phyloP scores from a whole-genome alignment of 1,140 invertebrate genomes.

The Musca vetustissima region DNA sequence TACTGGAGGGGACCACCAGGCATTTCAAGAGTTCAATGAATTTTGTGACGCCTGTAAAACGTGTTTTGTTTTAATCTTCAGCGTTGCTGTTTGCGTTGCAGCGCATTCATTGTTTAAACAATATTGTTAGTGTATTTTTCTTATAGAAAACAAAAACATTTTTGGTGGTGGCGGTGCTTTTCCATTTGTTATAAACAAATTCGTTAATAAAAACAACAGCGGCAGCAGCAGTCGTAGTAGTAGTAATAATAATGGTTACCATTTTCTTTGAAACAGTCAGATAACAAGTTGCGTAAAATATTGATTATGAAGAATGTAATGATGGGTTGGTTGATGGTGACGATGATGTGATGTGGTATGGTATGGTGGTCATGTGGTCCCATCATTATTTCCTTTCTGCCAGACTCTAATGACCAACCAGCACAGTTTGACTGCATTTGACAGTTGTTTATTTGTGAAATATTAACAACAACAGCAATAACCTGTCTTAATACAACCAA shows the following conservation, averaged over 20 bases:
- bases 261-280: neutral
- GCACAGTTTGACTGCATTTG: no score
- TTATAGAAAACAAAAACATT: neutral
- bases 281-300: conserved; percentile 17
- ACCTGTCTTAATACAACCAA: no score
- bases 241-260: neutral
- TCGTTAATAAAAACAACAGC: neutral
- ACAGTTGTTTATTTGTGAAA: no score
- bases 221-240: no score
- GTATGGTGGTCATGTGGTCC: neutral
- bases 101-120: neutral
- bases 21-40: conserved; percentile 15
- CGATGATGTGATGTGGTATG: neutral
- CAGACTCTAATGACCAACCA: no score
- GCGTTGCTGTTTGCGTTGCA: no score
- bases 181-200: conserved; percentile 20
- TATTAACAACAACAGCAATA: no score
- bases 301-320: no score
- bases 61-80: neutral
- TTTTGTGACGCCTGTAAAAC: conserved; percentile 8
- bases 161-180: neutral
- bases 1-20: no score
- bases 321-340: no score
- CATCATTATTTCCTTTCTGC: no score
- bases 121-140: neutral